phyloP scores from a whole-genome alignment of 2,888 invertebrate species.

The Spodoptera exigua region DNA sequence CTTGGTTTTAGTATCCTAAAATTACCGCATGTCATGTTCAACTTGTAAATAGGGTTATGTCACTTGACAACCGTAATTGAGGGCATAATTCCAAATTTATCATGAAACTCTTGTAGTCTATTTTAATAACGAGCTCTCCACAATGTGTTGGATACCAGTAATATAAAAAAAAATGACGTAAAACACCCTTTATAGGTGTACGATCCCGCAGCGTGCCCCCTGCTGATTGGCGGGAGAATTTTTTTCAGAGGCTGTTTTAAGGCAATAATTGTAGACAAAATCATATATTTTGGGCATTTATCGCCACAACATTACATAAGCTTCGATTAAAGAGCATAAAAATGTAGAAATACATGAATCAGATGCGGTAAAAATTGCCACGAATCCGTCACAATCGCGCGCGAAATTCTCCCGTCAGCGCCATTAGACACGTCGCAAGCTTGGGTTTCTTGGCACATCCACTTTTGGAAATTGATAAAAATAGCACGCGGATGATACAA shows the following conservation, averaged over 20 bases:
- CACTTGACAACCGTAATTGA: constrained; percentile 84
- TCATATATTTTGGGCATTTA: constrained; percentile 61
- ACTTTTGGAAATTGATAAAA: constrained; percentile 87
- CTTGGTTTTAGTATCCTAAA: constrained; percentile 72
- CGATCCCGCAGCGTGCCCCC: constrained; percentile 85
- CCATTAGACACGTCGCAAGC: constrained; percentile 90
- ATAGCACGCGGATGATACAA: constrained; percentile 76
- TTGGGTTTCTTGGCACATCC: constrained; percentile 85
- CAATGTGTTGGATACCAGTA: constrained; percentile 51
- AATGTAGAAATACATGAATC: constrained; percentile 73
- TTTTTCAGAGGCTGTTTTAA: constrained; percentile 76
- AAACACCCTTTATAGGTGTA: constrained; percentile 65
- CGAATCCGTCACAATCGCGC: constrained; percentile 89
- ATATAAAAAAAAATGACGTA: constrained; percentile 57
- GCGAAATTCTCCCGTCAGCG: constrained; percentile 88
- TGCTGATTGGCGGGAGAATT: constrained; percentile 86
- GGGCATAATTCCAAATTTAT: constrained; percentile 73
- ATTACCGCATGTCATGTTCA: constrained; percentile 88
- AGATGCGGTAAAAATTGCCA: constrained; percentile 88
- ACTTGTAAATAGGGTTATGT: constrained; percentile 88
- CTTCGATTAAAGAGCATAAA: constrained; percentile 64
- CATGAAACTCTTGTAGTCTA: constrained; percentile 57
- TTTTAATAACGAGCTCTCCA: constrained; percentile 59
- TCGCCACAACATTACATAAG: constrained; percentile 68
- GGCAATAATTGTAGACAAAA: constrained; percentile 58